A percentile compares a stretch with the other conserved stretches of the same genome.
Conservation (phyloP, 2,888 invertebrate genomes). For the Pyralis farinalis region DNA sequence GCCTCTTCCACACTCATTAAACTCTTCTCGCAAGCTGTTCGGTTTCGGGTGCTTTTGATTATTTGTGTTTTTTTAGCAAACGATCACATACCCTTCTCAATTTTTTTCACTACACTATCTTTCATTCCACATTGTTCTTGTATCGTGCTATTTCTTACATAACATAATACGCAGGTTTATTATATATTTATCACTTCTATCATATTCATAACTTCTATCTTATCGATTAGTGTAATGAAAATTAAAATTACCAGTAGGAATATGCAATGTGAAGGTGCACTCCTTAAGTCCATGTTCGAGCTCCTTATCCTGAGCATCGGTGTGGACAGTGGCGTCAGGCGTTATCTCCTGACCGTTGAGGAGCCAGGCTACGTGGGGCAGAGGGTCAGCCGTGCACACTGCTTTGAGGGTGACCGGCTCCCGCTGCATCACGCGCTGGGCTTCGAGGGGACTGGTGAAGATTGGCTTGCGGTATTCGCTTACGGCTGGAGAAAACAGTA, state of each 20-base stretch:
- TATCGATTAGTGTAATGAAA: too few species aligned
- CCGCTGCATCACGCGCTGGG: conserved; percentile 86
- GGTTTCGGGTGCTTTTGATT: too few species aligned
- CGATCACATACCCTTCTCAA: too few species aligned
- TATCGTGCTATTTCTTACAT: too few species aligned
- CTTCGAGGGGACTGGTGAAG: conserved; percentile 84
- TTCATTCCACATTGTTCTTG: too few species aligned
- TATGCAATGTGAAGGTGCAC: conserved; percentile 88
- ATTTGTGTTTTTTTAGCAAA: too few species aligned
- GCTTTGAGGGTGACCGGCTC: conserved; percentile 85
- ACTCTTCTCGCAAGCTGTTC: too few species aligned
- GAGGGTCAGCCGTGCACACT: conserved; percentile 93
- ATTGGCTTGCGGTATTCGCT: conserved; percentile 90
- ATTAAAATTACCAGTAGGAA: conserved; percentile 87
- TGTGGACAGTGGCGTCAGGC: conserved; percentile 83
- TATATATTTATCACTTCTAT: too few species aligned
- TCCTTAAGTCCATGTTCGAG: conserved; percentile 89
- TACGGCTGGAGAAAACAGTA: conserved; percentile 83
- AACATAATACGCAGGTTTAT: too few species aligned
- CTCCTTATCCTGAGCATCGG: conserved; percentile 83
- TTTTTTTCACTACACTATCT: too few species aligned
- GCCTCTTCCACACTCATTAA: too few species aligned
- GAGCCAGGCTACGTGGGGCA: conserved; percentile 93
- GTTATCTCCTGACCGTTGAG: conserved; percentile 86
- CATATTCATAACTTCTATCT: too few species aligned